phyloP scores from a whole-genome alignment of 2,113 vertebrate genomes.

The Myotis davidii region DNA sequence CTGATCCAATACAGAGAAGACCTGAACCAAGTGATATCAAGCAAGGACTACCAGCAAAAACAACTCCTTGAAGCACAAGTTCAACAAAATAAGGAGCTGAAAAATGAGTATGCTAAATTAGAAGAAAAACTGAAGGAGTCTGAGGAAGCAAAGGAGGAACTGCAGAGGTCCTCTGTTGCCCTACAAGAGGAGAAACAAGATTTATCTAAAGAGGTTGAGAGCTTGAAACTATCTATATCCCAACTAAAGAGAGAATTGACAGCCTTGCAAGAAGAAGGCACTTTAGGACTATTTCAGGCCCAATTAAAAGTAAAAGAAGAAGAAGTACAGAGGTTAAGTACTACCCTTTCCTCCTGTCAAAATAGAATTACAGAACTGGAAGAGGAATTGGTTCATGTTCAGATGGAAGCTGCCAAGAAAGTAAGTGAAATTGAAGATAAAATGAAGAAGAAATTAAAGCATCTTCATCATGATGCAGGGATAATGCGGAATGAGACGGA shows the following conservation, averaged over 20 bases:
- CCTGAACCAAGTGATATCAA: slow-evolving; percentile 92
- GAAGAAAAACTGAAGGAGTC: slow-evolving; percentile 80
- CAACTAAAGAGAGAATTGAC: slow-evolving; percentile 73
- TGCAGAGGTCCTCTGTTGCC: slow-evolving; percentile 60
- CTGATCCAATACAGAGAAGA: slow-evolving; percentile 93
- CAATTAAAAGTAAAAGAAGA: slow-evolving; percentile 85
- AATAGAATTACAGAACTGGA: slow-evolving; percentile 83
- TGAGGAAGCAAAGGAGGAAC: slow-evolving; percentile 57
- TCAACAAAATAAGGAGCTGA: slow-evolving; percentile 87
- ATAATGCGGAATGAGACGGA: slow-evolving; percentile 95
- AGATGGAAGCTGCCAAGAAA: slow-evolving; percentile 78
- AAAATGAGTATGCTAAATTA: slow-evolving; percentile 83
- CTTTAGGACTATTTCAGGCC: slow-evolving; percentile 58
- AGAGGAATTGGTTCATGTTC: slow-evolving; percentile 78
- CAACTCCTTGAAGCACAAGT: slow-evolving; percentile 91
- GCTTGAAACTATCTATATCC: slow-evolving; percentile 72
- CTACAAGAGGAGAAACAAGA: slow-evolving; percentile 80
- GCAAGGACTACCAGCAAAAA: slow-evolving; percentile 96
- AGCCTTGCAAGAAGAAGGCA: slow-evolving; percentile 65
- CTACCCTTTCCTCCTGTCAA: slow-evolving; percentile 85
- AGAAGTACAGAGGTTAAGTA: slow-evolving; percentile 86
- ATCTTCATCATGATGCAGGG: slow-evolving; percentile 93
- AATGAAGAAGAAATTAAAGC: slow-evolving; percentile 89
- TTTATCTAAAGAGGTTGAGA: slow-evolving; percentile 79
- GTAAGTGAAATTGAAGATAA: slow-evolving; percentile 83